phyloP scores from a whole-genome alignment of 2,888 invertebrate genomes.

The Brenthis ino region DNA sequence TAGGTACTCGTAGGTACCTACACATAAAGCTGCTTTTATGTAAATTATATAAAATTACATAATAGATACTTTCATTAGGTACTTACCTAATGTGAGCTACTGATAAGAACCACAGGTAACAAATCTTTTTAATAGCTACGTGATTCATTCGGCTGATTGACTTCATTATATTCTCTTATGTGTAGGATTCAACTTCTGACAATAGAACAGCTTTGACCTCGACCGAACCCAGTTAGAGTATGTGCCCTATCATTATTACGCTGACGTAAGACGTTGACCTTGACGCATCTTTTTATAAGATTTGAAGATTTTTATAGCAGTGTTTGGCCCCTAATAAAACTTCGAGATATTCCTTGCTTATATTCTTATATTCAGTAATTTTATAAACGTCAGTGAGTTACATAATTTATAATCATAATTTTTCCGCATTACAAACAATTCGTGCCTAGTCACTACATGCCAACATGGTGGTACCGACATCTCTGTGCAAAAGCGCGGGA shows the following conservation, averaged over 20 bases:
- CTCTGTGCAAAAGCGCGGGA: too few species aligned
- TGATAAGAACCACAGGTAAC: slow-evolving; percentile 3
- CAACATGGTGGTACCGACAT: too few species aligned
- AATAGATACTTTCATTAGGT: not conserved
- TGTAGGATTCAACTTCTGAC: slow-evolving; percentile 50
- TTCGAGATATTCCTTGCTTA: too few species aligned
- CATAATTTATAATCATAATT: too few species aligned
- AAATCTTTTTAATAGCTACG: slow-evolving; percentile 20
- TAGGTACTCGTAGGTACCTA: too few species aligned
- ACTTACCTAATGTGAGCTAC: not conserved
- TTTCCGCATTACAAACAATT: too few species aligned
- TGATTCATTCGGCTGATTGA: slow-evolving; percentile 39
- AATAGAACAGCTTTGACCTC: slow-evolving; percentile 76
- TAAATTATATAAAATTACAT: too few species aligned
- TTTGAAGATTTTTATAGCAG: slow-evolving; percentile 34
- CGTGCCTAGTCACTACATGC: too few species aligned
- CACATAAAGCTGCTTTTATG: too few species aligned
- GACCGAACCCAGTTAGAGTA: slow-evolving; percentile 55
- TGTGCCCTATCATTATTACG: slow-evolving; percentile 43
- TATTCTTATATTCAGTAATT: too few species aligned
- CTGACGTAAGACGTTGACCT: slow-evolving; percentile 47
- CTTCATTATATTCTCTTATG: slow-evolving; percentile 41
- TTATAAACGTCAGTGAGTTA: too few species aligned
- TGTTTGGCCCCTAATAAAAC: too few species aligned
- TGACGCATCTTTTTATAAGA: slow-evolving; percentile 42